A percentile compares a stretch with the other conserved stretches of the same genome.
phyloP scores from a whole-genome alignment of 2,888 invertebrate species.

The Nesidiocoris tenuis region DNA sequence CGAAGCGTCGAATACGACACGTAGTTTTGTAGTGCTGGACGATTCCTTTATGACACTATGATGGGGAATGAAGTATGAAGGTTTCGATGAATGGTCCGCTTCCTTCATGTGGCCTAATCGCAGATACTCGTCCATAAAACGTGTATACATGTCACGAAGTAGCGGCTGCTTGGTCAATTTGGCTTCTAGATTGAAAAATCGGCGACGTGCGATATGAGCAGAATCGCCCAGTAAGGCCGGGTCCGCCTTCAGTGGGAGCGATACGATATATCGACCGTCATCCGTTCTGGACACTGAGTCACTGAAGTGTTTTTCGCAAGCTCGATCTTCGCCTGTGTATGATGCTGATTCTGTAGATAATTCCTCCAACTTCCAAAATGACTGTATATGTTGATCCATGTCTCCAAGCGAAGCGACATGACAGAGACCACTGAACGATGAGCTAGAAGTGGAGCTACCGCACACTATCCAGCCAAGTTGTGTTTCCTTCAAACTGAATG shows the following conservation, averaged over 20 bases:
- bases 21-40: slow-evolving; percentile 52
- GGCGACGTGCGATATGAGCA: slow-evolving; percentile 25
- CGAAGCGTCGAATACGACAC: slow-evolving; percentile 53
- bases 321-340: slow-evolving; percentile 36
- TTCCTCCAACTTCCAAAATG: no score
- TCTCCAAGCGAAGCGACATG: no score
- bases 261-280: slow-evolving; percentile 12
- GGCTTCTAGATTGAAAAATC: no score
- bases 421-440: not conserved
- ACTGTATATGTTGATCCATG: slow-evolving; percentile 23
- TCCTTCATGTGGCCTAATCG: slow-evolving; percentile 45
- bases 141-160: slow-evolving; percentile 46
- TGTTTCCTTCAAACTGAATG: not conserved
- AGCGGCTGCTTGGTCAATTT: slow-evolving; percentile 48
- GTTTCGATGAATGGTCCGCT: not conserved
- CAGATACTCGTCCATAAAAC: slow-evolving; percentile 50
- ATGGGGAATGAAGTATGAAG: slow-evolving; percentile 52
- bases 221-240: not conserved
- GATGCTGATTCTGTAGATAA: slow-evolving; percentile 30
- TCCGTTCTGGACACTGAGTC: not conserved
- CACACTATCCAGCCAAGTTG: not conserved
- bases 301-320: slow-evolving; percentile 6
- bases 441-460: not conserved
- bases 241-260: not conserved
- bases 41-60: slow-evolving; percentile 52